Percentiles rank a stretch among this genome's conserved stretches.
These are phyloP conservation scores for Vimba vimba DNA, from an alignment of 2,113 vertebrate genomes.

Conservation along the genomic window DNA sequence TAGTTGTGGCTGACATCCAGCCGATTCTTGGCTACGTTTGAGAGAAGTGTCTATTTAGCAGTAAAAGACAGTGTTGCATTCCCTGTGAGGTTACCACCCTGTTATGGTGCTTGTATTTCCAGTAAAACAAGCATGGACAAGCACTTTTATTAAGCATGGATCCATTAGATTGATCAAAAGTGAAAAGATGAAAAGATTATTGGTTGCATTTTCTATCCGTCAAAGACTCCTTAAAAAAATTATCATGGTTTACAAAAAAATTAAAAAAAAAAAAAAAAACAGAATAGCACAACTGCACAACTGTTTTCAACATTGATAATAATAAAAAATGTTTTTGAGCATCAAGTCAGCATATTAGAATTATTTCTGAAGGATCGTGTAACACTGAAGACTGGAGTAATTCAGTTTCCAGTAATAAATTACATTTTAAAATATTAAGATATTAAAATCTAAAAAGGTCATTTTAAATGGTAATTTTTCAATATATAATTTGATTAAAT, in stretches of 20 bases:
- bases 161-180: too few species aligned
- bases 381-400: not conserved
- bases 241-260: too few species aligned
- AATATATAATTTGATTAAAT: too few species aligned
- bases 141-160: too few species aligned
- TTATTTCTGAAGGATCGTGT: not conserved
- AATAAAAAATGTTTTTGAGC: not conserved
- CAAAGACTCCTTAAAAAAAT: too few species aligned
- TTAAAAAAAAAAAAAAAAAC: too few species aligned
- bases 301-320: not conserved
- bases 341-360: not conserved
- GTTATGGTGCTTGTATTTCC: conserved; percentile 46
- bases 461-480: too few species aligned
- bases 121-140: conserved; percentile 56
- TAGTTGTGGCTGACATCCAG: conserved; percentile 13
- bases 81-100: conserved; percentile 45
- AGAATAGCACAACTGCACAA: too few species aligned
- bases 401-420: not conserved
- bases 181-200: too few species aligned
- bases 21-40: not conserved
- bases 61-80: conserved; percentile 44
- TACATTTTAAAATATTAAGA: too few species aligned
- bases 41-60: conserved; percentile 32
- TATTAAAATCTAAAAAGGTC: too few species aligned
- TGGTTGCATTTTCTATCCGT: too few species aligned